Percentiles rank a stretch among this genome's conserved stretches.
Conservation (phyloP, 2,888 invertebrate genomes). For the Merodon equestris region DNA sequence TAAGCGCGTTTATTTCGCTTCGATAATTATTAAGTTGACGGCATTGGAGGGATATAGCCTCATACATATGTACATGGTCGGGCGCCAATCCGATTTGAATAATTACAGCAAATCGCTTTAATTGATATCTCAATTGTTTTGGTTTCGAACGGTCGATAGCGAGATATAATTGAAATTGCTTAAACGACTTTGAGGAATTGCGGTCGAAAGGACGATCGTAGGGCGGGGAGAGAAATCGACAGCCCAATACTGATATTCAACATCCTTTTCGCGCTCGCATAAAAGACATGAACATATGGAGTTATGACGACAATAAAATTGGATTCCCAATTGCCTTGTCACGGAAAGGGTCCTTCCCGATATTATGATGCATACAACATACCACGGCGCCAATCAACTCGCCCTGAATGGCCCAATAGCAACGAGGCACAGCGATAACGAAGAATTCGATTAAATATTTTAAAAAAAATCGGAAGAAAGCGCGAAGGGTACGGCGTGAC, state of each 20-base stretch:
- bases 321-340: conserved; percentile 29
- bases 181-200: too few relatives aligned
- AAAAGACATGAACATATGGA: conserved; percentile 22
- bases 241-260: too few relatives aligned
- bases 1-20: too few relatives aligned
- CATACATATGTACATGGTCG: too few relatives aligned
- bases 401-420: conserved; percentile 16
- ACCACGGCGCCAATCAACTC: background rate
- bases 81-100: conserved; percentile 35
- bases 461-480: conserved; percentile 19
- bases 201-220: too few relatives aligned
- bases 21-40: too few relatives aligned
- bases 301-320: conserved; percentile 45
- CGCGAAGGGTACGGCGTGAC: conserved; percentile 1
- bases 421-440: conserved; percentile 12
- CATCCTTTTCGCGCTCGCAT: conserved; percentile 21
- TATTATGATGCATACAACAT: conserved; percentile 5
- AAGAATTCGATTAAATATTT: conserved; percentile 51
- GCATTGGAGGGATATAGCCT: too few relatives aligned
- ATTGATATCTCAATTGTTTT: conserved; percentile 29
- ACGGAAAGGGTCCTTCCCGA: background rate
- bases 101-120: conserved; percentile 36
- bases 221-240: too few relatives aligned
- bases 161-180: too few relatives aligned
- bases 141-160: too few relatives aligned